These are phyloP conservation scores for Ptychoptera contaminata DNA, from an alignment of 2,888 invertebrate genomes.

Conservation along the genomic window DNA sequence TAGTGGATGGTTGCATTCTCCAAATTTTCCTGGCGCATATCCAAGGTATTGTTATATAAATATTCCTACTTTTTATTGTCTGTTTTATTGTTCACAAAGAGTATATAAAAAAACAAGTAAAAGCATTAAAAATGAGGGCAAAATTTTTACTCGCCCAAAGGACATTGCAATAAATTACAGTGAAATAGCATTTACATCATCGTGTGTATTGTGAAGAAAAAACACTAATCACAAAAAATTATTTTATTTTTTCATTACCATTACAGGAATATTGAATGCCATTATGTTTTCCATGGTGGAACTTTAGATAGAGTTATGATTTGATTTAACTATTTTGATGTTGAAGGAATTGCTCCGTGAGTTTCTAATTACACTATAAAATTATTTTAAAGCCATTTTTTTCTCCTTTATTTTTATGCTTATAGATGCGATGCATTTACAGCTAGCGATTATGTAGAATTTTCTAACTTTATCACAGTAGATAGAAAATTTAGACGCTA, in stretches of 20 bases:
- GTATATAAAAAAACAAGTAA: too few relatives aligned
- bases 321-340: constrained; percentile 81
- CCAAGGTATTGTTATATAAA: constrained; percentile 32
- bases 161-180: too few relatives aligned
- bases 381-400: neutral
- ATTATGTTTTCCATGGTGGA: constrained; percentile 77
- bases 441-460: constrained; percentile 90
- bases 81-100: too few relatives aligned
- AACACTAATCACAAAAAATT: too few relatives aligned
- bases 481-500: constrained; percentile 80
- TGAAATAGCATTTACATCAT: too few relatives aligned
- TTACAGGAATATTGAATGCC: constrained; percentile 67
- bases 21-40: constrained; percentile 82
- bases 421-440: constrained; percentile 78
- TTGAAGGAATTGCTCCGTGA: constrained; percentile 90
- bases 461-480: constrained; percentile 82
- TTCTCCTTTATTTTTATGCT: constrained; percentile 14
- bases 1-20: constrained; percentile 71
- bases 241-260: neutral
- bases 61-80: too few relatives aligned
- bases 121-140: neutral
- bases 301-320: constrained; percentile 63
- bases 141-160: too few relatives aligned
- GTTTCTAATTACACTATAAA: constrained; percentile 24
- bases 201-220: too few relatives aligned